Base-by-base conservation (phyloP, 2,797 vertebrate species). In the Neomorphus geoffroyi region DNA sequence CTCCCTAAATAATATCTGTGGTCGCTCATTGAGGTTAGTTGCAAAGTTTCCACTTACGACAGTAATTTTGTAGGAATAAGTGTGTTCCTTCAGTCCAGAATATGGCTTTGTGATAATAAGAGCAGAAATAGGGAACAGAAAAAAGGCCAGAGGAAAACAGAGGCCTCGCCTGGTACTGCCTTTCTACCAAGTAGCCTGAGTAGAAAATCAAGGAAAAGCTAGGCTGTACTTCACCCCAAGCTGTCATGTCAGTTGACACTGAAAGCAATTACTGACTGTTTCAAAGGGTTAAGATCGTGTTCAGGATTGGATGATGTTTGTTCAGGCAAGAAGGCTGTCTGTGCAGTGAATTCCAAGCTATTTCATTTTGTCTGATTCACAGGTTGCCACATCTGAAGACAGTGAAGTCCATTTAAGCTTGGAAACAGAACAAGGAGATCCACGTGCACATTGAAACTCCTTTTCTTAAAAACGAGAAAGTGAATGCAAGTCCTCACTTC, bases 1-100 rank as follows among this genome's bases (percentile, higher is more conserved):
- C 84, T 87, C 79, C 84, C 74, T 93, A 74, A 93, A 70, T 93
- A 92, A 82, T 85, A 32, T 80, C 56, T 94, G 90, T 93, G 90
- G 95, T 92, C 67, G 71, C 69, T 57, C 87, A 43, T 71, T 95
- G 78, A 61, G 27, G 57, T 80, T 94, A 41, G 73, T 91, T 87
- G 65, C 74, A 56, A 84, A 91, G 51, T 94, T 95, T 92, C 84
- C 91, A 80, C 79, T 91, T 85, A 80, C 84, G 84, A 30, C 84
- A 86, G 81, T 80, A 51, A 92, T 96, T 96, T 91, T 0, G 0
- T 69, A 80, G 92, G 72, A 91, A 91, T 69, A 65, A 95, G 54
- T 26, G 4, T 64, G 45, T 87, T 93, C 33, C 41, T 89, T 80
- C 86, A 83, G 92, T 32, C 57, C 48, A 72, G 53, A 67, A 41